Conservation (phyloP, 2,888 invertebrate genomes). For the Tyria jacobaeae region DNA sequence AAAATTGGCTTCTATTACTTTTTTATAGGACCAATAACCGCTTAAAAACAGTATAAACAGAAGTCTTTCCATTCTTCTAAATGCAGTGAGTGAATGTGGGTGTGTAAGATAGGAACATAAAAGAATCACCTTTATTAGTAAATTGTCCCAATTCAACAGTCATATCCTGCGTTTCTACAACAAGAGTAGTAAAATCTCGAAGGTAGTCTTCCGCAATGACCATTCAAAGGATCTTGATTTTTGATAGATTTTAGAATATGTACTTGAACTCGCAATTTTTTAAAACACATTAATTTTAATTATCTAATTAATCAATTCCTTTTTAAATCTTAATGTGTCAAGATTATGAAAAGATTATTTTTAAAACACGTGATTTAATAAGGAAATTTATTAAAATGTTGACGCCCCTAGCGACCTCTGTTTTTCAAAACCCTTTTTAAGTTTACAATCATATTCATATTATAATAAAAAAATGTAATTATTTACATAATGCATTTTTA, state of each 20-base stretch:
- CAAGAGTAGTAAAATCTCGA: background rate
- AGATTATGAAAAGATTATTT: background rate
- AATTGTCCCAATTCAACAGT: conserved; percentile 27
- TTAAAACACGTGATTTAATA: background rate
- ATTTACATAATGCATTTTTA: too few relatives aligned
- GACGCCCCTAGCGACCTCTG: background rate
- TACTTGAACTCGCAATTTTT: background rate
- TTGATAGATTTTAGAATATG: background rate
- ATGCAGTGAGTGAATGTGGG: conserved; percentile 22
- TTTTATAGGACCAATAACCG: too few relatives aligned
- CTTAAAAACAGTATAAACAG: too few relatives aligned
- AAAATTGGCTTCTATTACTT: too few relatives aligned
- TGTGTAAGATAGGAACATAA: conserved; percentile 11
- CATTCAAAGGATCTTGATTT: conserved; percentile 1
- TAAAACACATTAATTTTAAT: background rate
- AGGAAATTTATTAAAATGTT: too few relatives aligned
- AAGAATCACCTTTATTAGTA: conserved; percentile 26
- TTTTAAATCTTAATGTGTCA: background rate
- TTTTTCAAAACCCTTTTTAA: too few relatives aligned
- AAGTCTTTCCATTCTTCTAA: conserved; percentile 11
- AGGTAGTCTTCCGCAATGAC: background rate
- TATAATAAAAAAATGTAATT: too few relatives aligned
- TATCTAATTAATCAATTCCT: background rate
- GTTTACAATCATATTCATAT: too few relatives aligned
- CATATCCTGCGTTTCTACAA: conserved; percentile 24